Conservation (phyloP, 2,888 invertebrate species). For the Branchipolynoe longqiensis region DNA sequence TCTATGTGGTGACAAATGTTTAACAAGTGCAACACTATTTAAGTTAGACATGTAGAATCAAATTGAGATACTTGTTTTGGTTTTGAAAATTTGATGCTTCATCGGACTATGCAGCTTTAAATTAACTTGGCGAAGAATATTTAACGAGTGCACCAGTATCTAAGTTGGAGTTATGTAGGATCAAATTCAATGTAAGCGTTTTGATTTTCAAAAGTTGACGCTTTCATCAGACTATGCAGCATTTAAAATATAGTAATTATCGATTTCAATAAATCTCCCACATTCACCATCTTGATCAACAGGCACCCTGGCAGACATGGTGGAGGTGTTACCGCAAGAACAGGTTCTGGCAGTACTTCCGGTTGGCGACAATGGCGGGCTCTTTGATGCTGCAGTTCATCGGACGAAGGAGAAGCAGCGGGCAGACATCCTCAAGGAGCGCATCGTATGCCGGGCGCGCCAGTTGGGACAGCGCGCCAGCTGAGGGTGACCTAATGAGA, state of each 20-base stretch:
- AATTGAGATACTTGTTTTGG: no score
- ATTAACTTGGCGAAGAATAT: no score
- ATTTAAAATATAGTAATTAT: no score
- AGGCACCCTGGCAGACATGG: slow-evolving; percentile 26
- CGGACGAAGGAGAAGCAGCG: background rate
- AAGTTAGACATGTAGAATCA: no score
- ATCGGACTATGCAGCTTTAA: no score
- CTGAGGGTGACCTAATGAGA: no score
- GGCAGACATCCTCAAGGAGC: slow-evolving; percentile 17
- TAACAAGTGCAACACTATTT: no score
- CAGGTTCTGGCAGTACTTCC: background rate
- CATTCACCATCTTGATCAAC: no score
- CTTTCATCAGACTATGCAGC: background rate
- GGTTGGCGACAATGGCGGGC: background rate
- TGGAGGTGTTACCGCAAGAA: slow-evolving; percentile 3
- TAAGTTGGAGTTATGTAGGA: background rate
- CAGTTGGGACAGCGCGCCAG: background rate
- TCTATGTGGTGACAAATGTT: no score
- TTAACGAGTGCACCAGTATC: no score
- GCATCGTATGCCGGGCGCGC: background rate
- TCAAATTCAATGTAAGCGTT: background rate
- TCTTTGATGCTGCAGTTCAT: background rate
- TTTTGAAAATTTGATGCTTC: no score
- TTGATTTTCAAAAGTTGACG: background rate
- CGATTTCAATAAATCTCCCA: no score